Percentiles rank a stretch among this genome's conserved stretches.
These are phyloP conservation scores for Carterocephalus palaemon DNA, from an alignment of 2,888 invertebrate genomes.

Conservation along the genomic window DNA sequence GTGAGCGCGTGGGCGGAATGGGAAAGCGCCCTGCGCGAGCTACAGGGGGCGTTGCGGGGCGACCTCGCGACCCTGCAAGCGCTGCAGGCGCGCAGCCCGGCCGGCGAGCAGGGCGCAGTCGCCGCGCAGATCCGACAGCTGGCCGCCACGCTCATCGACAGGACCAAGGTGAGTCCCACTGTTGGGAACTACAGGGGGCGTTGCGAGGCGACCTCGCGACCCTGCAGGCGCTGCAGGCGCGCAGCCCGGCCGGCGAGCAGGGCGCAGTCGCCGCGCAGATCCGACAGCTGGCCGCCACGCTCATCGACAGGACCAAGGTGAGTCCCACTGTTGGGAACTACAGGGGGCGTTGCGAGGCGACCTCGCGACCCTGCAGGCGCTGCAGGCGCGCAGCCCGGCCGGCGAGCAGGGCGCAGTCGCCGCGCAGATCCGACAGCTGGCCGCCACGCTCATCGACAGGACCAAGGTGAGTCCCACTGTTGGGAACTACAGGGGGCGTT, in stretches of 20 bases:
- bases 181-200: constrained; percentile 87
- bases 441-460: constrained; percentile 78
- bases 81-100: too few species aligned
- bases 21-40: constrained; percentile 85
- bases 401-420: constrained; percentile 78
- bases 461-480: constrained; percentile 70
- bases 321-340: constrained; percentile 84
- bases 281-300: constrained; percentile 79
- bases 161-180: constrained; percentile 69
- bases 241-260: too few species aligned
- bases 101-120: constrained; percentile 78
- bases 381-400: too few species aligned
- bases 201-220: constrained; percentile 82
- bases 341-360: constrained; percentile 87
- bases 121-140: constrained; percentile 78
- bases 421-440: constrained; percentile 78
- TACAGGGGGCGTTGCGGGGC: constrained; percentile 86
- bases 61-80: constrained; percentile 76
- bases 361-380: constrained; percentile 60
- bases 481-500: constrained; percentile 87
- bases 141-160: constrained; percentile 78
- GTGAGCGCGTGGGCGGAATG: constrained; percentile 87
- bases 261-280: constrained; percentile 77
- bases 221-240: constrained; percentile 60
- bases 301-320: constrained; percentile 76